Conservation (phyloP, 2,888 invertebrate genomes). For the Chrysopilus asiliformis region DNA sequence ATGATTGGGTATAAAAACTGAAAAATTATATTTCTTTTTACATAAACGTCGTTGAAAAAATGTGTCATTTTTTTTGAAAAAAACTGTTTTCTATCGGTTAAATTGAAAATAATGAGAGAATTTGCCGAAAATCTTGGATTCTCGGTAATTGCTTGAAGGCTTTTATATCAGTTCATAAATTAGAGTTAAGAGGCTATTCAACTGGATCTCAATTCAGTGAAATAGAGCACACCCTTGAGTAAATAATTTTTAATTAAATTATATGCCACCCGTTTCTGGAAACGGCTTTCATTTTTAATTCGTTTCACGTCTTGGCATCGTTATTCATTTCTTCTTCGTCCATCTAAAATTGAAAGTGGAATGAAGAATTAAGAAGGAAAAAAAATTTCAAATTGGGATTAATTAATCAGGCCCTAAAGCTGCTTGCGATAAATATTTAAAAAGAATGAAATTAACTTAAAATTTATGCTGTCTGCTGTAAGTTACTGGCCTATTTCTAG, state of each 20-base stretch:
- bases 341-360: background rate
- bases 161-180: background rate
- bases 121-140: too few species aligned
- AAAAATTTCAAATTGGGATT: background rate
- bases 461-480: background rate
- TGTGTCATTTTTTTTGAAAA: too few species aligned
- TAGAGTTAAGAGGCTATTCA: too few species aligned
- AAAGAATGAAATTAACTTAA: background rate
- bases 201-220: background rate
- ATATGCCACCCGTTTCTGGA: constrained; percentile 1
- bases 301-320: constrained; percentile 1
- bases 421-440: background rate
- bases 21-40: too few species aligned
- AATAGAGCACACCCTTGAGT: background rate
- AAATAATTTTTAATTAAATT: constrained; percentile 7
- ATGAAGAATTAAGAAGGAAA: background rate
- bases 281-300: constrained; percentile 2
- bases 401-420: background rate
- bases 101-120: too few species aligned
- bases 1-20: too few species aligned
- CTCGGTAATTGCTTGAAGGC: too few species aligned
- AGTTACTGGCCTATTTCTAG: too few species aligned
- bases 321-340: constrained; percentile 3
- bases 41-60: too few species aligned
- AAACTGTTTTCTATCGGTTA: too few species aligned